Base-by-base conservation (phyloP, 2,113 vertebrate genomes). In the Cacatua alba region DNA sequence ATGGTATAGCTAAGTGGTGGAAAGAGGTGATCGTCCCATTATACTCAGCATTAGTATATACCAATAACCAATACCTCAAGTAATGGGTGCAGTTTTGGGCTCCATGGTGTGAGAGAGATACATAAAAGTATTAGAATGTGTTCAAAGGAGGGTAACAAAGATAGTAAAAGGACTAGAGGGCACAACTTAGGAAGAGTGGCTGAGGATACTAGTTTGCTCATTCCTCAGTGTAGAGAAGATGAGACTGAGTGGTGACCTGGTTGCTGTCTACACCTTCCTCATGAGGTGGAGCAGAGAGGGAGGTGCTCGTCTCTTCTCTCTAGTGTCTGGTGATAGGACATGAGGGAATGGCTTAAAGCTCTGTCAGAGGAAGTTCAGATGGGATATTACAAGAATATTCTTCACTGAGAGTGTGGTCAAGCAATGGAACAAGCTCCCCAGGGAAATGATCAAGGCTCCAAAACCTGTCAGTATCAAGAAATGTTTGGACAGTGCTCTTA, bases 241-340 rank as follows among this genome's bases (percentile, higher is more conserved):
- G 24, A 57, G 15, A 8, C 33, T 20, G 5, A 59, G n/a, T 1
- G 18, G 15, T 74, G 35, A 55, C 11, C 23, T 55, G 2, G 0
- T 28, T 48, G n/a, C n/a, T 72, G 25, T 16, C n/a, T 33, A 21
- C 15, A 35, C 6, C 6, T 53, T 79, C 26, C 11, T 53, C 11
- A 25, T 13, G 16, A 52, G 1, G 4, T 1, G 14, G 13, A 67
- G 33, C 4, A 2, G 16, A 75, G 29, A 8, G 15, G 11, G 4
- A 70, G 31, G 28, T 70, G 41, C 2, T 46, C 1, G 0, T 7
- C 9, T 53, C 11, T 75, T 9, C 11, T 41, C 11, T 53, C 16
- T 21, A 4, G 6, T 59, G 3, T 31, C 21, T 0, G 0, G 28
- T 18, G 21, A 37, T 20, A 51, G 21, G 25, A 33, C 18, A 2